Conservation (phyloP, 1,140 invertebrate species). For the Nymphalis io region DNA sequence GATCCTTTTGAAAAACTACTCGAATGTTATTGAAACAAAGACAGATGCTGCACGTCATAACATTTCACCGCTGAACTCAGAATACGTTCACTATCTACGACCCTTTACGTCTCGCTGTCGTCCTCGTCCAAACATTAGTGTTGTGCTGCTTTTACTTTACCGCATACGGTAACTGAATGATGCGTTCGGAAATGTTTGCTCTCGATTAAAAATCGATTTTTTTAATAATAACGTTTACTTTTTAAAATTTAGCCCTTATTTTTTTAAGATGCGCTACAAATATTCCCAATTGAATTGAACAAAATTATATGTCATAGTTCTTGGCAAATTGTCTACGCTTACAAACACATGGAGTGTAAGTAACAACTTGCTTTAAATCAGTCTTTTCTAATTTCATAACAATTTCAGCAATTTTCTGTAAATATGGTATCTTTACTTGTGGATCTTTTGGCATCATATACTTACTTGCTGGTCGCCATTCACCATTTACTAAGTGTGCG, state of each 20-base stretch:
- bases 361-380: slow-evolving; percentile 55
- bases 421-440: slow-evolving; percentile 57
- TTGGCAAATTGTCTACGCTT: slow-evolving; percentile 27
- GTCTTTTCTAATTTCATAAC: slow-evolving; percentile 47
- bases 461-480: slow-evolving; percentile 67
- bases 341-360: slow-evolving; percentile 39
- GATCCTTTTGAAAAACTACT: slow-evolving; percentile 53
- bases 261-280: not conserved
- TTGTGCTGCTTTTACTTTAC: slow-evolving; percentile 23
- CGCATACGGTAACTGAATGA: slow-evolving; percentile 12
- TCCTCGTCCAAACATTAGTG: slow-evolving; percentile 50
- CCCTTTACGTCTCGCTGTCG: slow-evolving; percentile 36
- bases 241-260: not conserved
- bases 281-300: not conserved
- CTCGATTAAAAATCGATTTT: slow-evolving; percentile 31
- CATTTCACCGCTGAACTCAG: slow-evolving; percentile 64
- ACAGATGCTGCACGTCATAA: slow-evolving; percentile 78
- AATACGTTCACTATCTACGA: slow-evolving; percentile 51
- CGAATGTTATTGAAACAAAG: slow-evolving; percentile 74
- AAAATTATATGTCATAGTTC: slow-evolving; percentile 7
- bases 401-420: slow-evolving; percentile 61
- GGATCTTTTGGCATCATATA: slow-evolving; percentile 65
- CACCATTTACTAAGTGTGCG: slow-evolving; percentile 56
- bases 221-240: too few relatives aligned
- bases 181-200: slow-evolving; percentile 34